Percentiles rank a stretch among this genome's conserved stretches.
phyloP scores from a whole-genome alignment of 2,797 vertebrate genomes.

The Falco rusticolus region DNA sequence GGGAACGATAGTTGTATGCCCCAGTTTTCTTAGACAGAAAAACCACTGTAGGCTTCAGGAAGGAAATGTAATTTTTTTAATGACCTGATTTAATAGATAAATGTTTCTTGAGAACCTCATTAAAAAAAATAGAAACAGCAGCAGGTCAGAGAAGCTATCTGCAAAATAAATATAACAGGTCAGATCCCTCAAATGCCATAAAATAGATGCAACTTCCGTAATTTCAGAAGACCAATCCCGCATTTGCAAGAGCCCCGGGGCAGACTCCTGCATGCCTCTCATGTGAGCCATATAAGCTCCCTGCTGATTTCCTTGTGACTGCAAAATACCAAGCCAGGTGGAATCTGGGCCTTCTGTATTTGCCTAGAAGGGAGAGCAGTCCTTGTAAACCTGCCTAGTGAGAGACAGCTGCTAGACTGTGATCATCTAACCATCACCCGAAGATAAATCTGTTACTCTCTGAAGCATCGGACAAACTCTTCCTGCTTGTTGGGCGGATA shows the following conservation, averaged over 20 bases:
- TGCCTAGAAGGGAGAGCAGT: conserved; percentile 49
- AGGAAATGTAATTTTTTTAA: conserved; percentile 50
- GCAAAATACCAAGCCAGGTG: conserved; percentile 25
- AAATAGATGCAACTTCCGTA: conserved; percentile 17
- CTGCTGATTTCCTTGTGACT: conserved; percentile 27
- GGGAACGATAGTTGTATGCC: not conserved
- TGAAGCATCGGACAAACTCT: not conserved
- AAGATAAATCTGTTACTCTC: not conserved
- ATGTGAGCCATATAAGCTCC: not conserved
- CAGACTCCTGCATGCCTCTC: not conserved
- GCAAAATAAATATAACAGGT: conserved; percentile 45
- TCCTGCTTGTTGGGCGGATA: not conserved
- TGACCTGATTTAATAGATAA: conserved; percentile 50
- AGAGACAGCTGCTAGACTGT: conserved; percentile 1
- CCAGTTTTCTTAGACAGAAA: conserved; percentile 38
- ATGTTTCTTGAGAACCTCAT: conserved; percentile 36
- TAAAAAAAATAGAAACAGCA: conserved; percentile 14
- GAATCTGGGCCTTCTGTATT: conserved; percentile 20
- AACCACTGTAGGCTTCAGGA: not conserved
- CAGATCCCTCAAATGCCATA: conserved; percentile 2
- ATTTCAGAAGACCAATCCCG: not conserved
- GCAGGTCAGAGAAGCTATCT: conserved; percentile 24
- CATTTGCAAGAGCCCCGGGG: not conserved
- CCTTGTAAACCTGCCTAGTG: conserved; percentile 10
- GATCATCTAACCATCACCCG: not conserved